Evolutionary conservation across 2,113 vertebrate species (phyloP).

Genomic region (Cephalopholis sonnerati): DNA sequence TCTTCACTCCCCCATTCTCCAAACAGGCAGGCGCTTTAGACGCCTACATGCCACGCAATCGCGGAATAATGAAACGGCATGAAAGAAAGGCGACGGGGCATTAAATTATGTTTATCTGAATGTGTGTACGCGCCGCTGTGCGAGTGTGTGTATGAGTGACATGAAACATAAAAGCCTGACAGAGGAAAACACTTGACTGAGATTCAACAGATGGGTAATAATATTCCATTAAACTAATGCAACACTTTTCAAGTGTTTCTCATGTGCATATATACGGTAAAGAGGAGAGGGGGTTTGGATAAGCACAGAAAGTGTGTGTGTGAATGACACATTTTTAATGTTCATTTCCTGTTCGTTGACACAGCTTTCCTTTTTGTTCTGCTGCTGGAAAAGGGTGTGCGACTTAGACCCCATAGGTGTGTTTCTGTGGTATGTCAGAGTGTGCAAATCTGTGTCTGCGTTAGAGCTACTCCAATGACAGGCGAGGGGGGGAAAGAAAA

Average conservation of each 20-base stretch:
- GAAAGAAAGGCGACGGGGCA: constrained; percentile 74
- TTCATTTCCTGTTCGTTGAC: constrained; percentile 36
- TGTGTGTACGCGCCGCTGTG: constrained; percentile 36
- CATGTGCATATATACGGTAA: constrained; percentile 2
- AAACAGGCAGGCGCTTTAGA: constrained; percentile 71
- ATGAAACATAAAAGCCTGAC: constrained; percentile 62
- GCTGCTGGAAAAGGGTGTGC: background rate
- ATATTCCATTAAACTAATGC: constrained; percentile 69
- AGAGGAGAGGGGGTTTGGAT: background rate
- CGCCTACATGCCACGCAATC: constrained; percentile 74
- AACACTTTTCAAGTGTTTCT: constrained; percentile 33
- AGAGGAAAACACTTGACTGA: constrained; percentile 71
- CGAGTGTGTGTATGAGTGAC: constrained; percentile 62
- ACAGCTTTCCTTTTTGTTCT: constrained; percentile 3
- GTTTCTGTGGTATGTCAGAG: constrained; percentile 26
- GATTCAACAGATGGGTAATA: constrained; percentile 61
- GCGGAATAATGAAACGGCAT: constrained; percentile 74
- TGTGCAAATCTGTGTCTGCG: background rate
- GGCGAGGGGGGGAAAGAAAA: background rate
- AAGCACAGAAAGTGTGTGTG: constrained; percentile 5
- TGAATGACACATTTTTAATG: constrained; percentile 2
- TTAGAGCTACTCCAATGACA: constrained; percentile 29
- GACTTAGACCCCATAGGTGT: constrained; percentile 5
- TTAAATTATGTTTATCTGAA: constrained; percentile 76
- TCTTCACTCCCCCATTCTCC: constrained; percentile 76